A percentile compares a stretch with the other conserved stretches of the same genome.
Conservation (phyloP, 2,888 invertebrate genomes). For the Hyalella azteca region DNA sequence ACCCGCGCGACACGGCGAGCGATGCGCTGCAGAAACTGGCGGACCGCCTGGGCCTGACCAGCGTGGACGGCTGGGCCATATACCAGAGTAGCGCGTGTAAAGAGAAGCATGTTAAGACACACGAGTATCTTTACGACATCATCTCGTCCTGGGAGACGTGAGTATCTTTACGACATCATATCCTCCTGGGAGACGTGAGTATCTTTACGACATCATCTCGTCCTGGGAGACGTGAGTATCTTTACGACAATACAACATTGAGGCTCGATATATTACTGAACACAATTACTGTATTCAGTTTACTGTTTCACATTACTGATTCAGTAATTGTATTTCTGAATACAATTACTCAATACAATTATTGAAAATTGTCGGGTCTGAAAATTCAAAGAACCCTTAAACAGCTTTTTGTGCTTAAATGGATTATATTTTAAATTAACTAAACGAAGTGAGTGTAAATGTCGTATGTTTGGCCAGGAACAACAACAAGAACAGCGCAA, state of each 20-base stretch:
- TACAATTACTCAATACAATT: too few relatives aligned
- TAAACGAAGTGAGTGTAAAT: too few relatives aligned
- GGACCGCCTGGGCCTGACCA: conserved; percentile 80
- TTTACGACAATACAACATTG: too few relatives aligned
- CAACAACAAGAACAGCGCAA: conserved; percentile 22
- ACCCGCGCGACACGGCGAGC: conserved; percentile 90
- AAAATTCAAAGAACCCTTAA: too few relatives aligned
- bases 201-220: conserved; percentile 90
- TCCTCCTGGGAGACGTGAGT: conserved; percentile 74
- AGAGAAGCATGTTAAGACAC: conserved; percentile 88
- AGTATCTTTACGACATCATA: conserved; percentile 53
- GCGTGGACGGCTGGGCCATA: conserved; percentile 92
- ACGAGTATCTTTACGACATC: conserved; percentile 91
- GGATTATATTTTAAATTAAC: too few relatives aligned
- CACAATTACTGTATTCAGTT: too few relatives aligned
- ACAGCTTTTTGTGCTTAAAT: too few relatives aligned
- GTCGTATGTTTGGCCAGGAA: not conserved
- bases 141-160: conserved; percentile 91
- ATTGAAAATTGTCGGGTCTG: too few relatives aligned
- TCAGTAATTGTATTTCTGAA: too few relatives aligned
- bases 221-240: conserved; percentile 81
- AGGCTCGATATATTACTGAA: too few relatives aligned
- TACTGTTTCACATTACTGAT: too few relatives aligned
- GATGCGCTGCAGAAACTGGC: conserved; percentile 88
- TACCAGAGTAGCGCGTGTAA: conserved; percentile 74